Evolutionary conservation across 2,797 vertebrate genomes (phyloP).

Genomic region (Melanotaenia boesemani): DNA sequence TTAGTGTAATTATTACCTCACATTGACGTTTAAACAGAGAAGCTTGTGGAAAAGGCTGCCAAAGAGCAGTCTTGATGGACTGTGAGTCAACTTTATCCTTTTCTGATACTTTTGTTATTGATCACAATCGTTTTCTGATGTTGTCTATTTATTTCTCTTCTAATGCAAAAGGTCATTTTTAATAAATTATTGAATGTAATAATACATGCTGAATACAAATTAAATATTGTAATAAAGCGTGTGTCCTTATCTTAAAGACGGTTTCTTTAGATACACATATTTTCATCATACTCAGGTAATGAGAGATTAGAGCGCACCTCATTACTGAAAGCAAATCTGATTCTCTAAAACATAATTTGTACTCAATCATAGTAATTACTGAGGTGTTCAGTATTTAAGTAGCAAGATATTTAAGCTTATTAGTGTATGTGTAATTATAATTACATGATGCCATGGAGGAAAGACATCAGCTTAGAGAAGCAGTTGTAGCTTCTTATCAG

Average conservation of each 20-base stretch:
- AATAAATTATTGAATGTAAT: background rate
- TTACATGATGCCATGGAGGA: background rate
- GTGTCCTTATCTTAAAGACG: background rate
- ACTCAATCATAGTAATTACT: background rate
- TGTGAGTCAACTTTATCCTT: constrained; percentile 35
- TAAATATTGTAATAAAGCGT: background rate
- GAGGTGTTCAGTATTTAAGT: background rate
- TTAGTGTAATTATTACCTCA: constrained; percentile 57
- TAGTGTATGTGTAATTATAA: background rate
- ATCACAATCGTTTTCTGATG: constrained; percentile 4
- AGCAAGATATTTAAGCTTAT: background rate
- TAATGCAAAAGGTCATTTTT: background rate
- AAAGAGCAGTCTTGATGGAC: constrained; percentile 19
- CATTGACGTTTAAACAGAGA: constrained; percentile 52
- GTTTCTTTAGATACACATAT: background rate
- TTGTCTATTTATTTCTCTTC: constrained; percentile 3
- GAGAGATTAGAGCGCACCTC: background rate
- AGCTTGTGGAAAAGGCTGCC: constrained; percentile 43
- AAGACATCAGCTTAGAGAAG: background rate
- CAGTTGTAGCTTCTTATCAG: background rate
- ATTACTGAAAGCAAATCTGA: constrained; percentile 20
- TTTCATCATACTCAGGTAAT: background rate
- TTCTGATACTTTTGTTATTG: constrained; percentile 22
- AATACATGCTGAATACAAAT: background rate
- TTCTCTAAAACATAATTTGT: background rate